These are phyloP conservation scores for Rhizoglyphus robini DNA, from an alignment of 1,140 invertebrate genomes.

Conservation along the genomic window DNA sequence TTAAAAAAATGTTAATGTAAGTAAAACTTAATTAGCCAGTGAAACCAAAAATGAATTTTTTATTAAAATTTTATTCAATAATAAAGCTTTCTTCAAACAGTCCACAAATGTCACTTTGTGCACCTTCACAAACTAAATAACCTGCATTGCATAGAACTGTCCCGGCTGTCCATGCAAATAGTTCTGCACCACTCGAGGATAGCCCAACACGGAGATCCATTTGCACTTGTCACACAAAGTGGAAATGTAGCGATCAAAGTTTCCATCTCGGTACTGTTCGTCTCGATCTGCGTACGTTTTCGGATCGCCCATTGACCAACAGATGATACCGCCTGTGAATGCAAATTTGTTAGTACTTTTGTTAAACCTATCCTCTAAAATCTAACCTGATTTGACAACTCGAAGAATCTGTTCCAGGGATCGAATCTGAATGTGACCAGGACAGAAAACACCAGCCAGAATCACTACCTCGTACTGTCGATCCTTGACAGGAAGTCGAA, in stretches of 20 bases:
- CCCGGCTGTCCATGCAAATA: neutral
- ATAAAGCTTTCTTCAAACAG: too few species aligned
- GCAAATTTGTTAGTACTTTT: neutral
- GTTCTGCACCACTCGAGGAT: neutral
- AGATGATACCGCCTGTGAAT: constrained; percentile 15
- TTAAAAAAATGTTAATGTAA: too few species aligned
- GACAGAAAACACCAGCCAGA: constrained; percentile 24
- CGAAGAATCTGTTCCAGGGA: constrained; percentile 22
- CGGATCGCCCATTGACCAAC: constrained; percentile 10
- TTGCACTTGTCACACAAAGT: neutral
- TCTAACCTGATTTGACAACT: constrained; percentile 24
- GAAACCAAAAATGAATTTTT: neutral
- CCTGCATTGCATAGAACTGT: constrained; percentile 17
- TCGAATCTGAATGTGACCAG: constrained; percentile 23
- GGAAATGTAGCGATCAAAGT: constrained; percentile 4
- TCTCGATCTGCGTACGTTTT: constrained; percentile 3
- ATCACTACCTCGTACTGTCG: constrained; percentile 25
- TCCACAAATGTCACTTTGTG: too few species aligned
- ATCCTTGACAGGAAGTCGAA: constrained; percentile 20
- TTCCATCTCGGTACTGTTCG: constrained; percentile 10
- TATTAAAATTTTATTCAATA: neutral
- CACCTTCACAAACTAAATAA: constrained; percentile 11
- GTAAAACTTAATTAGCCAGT: too few species aligned
- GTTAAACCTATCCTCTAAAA: neutral
- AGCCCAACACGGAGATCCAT: constrained; percentile 15